phyloP scores from a whole-genome alignment of 2,113 vertebrate genomes.

The Cavia porcellus region DNA sequence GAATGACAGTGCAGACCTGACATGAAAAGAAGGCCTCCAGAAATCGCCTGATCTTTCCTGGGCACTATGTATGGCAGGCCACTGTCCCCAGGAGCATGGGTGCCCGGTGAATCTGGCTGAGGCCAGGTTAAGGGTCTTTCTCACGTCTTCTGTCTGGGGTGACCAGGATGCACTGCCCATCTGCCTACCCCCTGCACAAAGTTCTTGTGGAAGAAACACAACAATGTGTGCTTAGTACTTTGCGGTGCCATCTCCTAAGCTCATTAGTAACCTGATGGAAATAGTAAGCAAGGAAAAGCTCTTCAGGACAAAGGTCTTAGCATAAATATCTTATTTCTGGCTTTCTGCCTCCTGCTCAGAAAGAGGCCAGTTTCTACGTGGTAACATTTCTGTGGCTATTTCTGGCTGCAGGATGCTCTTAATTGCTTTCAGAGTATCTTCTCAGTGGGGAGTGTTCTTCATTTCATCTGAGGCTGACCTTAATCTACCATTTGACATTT shows the following conservation, averaged over 20 bases:
- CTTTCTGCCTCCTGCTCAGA: not conserved
- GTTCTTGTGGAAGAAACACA: not conserved
- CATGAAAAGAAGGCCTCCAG: not conserved
- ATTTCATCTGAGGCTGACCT: not conserved
- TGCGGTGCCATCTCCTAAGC: not conserved
- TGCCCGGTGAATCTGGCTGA: accelerated
- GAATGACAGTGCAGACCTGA: not conserved
- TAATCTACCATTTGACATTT: not conserved
- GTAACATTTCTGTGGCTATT: not conserved
- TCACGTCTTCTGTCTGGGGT: not conserved
- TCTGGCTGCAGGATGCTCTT: not conserved
- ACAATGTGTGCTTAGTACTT: not conserved
- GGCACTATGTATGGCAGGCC: accelerated
- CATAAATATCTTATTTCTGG: not conserved
- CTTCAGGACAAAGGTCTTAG: not conserved
- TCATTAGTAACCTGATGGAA: not conserved
- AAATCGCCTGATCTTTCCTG: not conserved
- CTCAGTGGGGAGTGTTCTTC: not conserved
- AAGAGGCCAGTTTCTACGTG: not conserved
- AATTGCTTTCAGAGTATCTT: conserved; percentile 55
- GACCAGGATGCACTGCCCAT: no score
- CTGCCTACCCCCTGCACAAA: not conserved
- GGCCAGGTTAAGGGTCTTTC: not conserved
- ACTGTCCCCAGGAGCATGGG: not conserved
- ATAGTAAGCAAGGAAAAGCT: not conserved